Conservation (phyloP, 2,113 vertebrate species). For the Melanocharis versteri region DNA sequence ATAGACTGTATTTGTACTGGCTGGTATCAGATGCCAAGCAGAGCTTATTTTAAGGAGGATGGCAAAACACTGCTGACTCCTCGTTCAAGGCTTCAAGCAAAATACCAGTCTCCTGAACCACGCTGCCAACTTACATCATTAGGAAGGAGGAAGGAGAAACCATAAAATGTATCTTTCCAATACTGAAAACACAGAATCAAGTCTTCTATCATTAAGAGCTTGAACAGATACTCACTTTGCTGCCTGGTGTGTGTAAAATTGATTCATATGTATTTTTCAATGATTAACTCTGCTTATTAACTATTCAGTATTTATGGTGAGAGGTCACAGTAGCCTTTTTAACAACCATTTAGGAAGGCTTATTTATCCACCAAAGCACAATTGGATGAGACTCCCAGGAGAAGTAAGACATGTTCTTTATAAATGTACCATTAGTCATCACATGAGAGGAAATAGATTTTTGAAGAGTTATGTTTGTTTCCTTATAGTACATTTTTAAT, state of each 20-base stretch:
- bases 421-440: not conserved
- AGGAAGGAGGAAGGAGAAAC: not conserved
- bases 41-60: not conserved
- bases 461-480: not conserved
- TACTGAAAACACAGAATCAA: not conserved
- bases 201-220: not conserved
- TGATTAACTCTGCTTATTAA: not conserved
- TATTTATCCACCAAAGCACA: not conserved
- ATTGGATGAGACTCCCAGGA: not conserved
- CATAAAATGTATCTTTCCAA: not conserved
- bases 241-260: not conserved
- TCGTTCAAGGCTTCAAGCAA: not conserved
- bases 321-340: not conserved
- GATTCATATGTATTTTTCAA: not conserved
- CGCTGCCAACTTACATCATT: not conserved
- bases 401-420: not conserved
- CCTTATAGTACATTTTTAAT: not conserved
- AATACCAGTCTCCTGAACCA: not conserved
- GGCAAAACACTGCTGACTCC: not conserved
- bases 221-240: not conserved
- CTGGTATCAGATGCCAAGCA: not conserved
- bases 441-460: not conserved
- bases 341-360: not conserved
- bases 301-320: not conserved
- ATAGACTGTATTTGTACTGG: not conserved